Base-by-base conservation (phyloP, 2,113 vertebrate species). In the Corythaeola cristata region DNA sequence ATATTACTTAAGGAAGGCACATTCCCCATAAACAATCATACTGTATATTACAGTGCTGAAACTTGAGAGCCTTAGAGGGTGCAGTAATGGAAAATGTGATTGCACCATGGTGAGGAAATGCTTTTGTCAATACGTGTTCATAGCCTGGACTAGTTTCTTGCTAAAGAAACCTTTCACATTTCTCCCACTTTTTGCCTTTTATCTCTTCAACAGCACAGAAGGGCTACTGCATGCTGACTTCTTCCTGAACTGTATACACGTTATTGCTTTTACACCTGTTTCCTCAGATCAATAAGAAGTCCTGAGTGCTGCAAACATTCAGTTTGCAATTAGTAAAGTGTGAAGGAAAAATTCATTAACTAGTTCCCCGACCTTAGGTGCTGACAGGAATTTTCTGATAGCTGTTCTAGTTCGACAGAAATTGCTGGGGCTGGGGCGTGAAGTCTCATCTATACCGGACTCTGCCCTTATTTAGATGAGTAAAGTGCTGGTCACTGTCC, bases 1-100 rank as follows among this genome's bases (percentile, higher is more conserved):
- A 39, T 85, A 88, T 81, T 86, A 90, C 67, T 93, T 83, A 85
- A 88, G 63, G 68, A 96, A 91, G 50, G 41, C 49, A 87, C 49
- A 81, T n/a, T 68, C 58, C 55, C 68, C 69, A 90, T 91, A 97
- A 95, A 97, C 83, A 97, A 95, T 86, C 81, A 80, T 45, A 84
- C 37, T 44, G 24, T 89, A 47, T 78, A 80, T 93, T 89, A 59
- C 52, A 50, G 82, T 73, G 71, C 45, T 90, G 82, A 97, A 96
- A 96, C 41, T 37, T 5, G n/a, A 95, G 88, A 91, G 59, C 95
- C 90, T 91, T 86, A 52, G 82, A 95, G 91, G 96, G 60, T 76
- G 90, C 75, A 91, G 93, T 91, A 96, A 95, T 96, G 96, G 93
- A 97, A 98, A 98, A 95, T 85, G 76, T 86, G 94, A 97, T 97